Evolutionary conservation across 1,140 invertebrate genomes (phyloP).

Genomic region (Pogonognathellus flavescens): DNA sequence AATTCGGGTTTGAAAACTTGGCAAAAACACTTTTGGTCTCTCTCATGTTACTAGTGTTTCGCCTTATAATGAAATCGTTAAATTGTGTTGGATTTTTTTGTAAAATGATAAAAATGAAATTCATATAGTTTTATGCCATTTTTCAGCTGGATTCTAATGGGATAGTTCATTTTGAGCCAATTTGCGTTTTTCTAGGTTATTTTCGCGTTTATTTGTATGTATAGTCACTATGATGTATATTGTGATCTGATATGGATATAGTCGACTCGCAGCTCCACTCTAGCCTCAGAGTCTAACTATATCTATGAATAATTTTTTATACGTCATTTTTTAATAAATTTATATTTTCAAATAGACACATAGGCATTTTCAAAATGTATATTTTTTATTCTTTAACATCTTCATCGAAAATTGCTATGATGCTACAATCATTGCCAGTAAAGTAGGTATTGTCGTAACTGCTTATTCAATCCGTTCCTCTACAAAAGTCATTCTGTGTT

Average conservation of each 20-base stretch:
- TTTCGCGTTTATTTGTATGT: background rate
- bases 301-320: background rate
- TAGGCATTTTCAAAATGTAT: background rate
- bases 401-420: too few relatives aligned
- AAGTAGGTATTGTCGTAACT: too few relatives aligned
- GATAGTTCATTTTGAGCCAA: background rate
- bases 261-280: background rate
- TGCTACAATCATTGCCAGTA: too few relatives aligned
- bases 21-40: slow-evolving; percentile 18
- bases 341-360: background rate
- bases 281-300: background rate
- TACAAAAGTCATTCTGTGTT: too few relatives aligned
- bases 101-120: background rate
- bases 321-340: background rate
- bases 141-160: slow-evolving; percentile 7
- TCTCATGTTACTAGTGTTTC: slow-evolving; percentile 25
- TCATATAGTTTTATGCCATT: background rate
- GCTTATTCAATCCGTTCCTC: too few relatives aligned
- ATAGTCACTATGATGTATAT: slow-evolving; percentile 5
- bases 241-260: background rate
- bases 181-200: background rate
- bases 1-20: slow-evolving; percentile 20
- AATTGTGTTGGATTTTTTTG: slow-evolving; percentile 23
- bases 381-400: background rate
- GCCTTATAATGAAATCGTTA: slow-evolving; percentile 29